A percentile compares a stretch with the other conserved stretches of the same genome.
Evolutionary conservation across 92 coral and sea anemone species (phyloP).

Genomic region (Bergia puertoricense): DNA sequence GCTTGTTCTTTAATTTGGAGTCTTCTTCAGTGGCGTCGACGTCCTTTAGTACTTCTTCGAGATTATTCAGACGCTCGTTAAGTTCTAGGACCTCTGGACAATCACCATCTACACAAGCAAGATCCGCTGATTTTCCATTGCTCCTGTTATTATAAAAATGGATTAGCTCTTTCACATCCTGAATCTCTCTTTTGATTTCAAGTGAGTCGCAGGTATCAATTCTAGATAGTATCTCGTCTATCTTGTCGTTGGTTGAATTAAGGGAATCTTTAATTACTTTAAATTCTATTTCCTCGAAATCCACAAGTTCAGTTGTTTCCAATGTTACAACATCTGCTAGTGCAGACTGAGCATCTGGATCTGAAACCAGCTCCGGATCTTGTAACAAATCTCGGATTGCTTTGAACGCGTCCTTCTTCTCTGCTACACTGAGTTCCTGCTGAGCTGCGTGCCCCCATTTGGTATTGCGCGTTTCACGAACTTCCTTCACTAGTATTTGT

Average conservation of each 20-base stretch:
- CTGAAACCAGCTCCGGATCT: constrained; percentile 67
- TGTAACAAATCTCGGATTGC: constrained; percentile 60
- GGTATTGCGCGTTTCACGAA: constrained; percentile 68
- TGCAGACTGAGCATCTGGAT: constrained; percentile 55
- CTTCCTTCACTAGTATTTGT: constrained; percentile 52
- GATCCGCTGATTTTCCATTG: not conserved
- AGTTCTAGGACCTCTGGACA: not conserved
- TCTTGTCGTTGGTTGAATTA: constrained; percentile 15
- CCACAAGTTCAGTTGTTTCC: constrained; percentile 38
- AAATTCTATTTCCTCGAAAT: constrained; percentile 51
- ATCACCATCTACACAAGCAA: not conserved
- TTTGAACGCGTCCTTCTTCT: constrained; percentile 68
- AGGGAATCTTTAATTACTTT: constrained; percentile 38
- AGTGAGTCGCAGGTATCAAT: not conserved
- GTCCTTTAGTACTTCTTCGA: not conserved
- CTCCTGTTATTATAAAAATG: not conserved
- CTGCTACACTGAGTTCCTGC: constrained; percentile 53
- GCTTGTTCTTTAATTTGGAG: not conserved
- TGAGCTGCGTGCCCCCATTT: constrained; percentile 80
- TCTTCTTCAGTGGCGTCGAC: not conserved
- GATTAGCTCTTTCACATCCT: not conserved
- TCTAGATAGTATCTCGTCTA: constrained; percentile 9
- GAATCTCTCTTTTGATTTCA: not conserved
- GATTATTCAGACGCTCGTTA: not conserved
- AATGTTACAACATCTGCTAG: constrained; percentile 41